A percentile compares a stretch with the other conserved stretches of the same genome.
phyloP scores from a whole-genome alignment of 2,797 vertebrate species.

The Micrastur ruficollis region DNA sequence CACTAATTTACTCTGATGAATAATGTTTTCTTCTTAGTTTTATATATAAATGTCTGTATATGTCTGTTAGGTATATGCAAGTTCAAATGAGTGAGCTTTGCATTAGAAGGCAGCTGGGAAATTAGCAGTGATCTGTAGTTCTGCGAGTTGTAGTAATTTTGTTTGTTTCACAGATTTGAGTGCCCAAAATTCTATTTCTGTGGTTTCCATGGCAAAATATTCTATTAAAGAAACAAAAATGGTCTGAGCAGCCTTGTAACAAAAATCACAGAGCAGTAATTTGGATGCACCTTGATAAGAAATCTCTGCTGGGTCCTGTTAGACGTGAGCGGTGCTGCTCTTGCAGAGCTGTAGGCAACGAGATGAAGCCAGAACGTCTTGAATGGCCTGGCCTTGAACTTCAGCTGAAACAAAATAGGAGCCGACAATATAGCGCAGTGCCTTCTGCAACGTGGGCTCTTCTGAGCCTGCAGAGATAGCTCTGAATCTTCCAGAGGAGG shows the following conservation, averaged over 20 bases:
- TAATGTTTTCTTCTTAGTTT: neutral
- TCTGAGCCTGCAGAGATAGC: neutral
- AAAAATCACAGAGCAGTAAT: neutral
- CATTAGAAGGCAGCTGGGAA: neutral
- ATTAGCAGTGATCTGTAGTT: neutral
- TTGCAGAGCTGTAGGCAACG: neutral
- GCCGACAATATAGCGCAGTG: fast-evolving
- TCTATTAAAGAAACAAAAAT: neutral
- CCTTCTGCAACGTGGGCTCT: neutral
- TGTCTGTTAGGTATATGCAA: neutral
- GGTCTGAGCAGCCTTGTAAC: neutral
- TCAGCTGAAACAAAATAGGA: neutral
- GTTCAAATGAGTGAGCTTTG: neutral
- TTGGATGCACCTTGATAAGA: neutral
- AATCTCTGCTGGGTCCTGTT: neutral
- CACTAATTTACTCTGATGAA: neutral
- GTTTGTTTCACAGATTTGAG: neutral
- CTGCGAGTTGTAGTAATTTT: neutral
- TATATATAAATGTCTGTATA: neutral
- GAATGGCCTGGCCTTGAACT: neutral
- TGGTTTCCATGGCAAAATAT: neutral
- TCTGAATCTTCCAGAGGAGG: neutral
- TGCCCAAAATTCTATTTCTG: neutral
- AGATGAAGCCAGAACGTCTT: neutral
- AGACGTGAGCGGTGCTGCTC: neutral